A percentile compares a stretch with the other conserved stretches of the same genome.
These are phyloP conservation scores for Ginglymostoma cirratum DNA, from an alignment of 2,113 vertebrate species.

Conservation along the genomic window DNA sequence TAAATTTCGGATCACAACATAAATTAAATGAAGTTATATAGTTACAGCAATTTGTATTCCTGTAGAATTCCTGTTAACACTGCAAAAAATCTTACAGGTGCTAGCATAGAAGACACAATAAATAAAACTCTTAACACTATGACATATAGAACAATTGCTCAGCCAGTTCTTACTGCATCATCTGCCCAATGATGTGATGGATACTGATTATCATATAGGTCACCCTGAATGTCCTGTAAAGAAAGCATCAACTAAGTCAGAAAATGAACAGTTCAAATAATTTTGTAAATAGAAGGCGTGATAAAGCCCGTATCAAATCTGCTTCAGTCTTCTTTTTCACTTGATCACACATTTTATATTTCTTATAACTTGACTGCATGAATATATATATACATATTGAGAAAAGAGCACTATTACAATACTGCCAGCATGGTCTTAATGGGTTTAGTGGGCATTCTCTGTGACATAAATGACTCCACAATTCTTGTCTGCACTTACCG, in stretches of 20 bases:
- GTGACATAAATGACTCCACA: not conserved
- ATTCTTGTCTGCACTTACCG: conserved; percentile 39
- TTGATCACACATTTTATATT: not conserved
- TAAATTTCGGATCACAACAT: not conserved
- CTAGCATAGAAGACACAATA: not conserved
- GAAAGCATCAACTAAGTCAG: conserved; percentile 22
- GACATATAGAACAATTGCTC: not conserved
- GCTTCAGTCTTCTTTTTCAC: not conserved
- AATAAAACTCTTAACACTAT: not conserved
- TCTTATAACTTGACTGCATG: not conserved
- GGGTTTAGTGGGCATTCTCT: not conserved
- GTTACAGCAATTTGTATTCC: not conserved
- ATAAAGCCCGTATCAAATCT: not conserved
- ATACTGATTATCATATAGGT: not conserved
- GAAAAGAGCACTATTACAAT: not conserved
- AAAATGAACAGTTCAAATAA: not conserved
- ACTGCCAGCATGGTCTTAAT: not conserved
- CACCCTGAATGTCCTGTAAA: conserved; percentile 35
- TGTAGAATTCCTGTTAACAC: not conserved
- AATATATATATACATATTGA: not conserved
- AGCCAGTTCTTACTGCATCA: conserved; percentile 15
- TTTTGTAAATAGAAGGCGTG: not conserved
- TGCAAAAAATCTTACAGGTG: not conserved
- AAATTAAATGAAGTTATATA: not conserved
- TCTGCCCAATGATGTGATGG: conserved; percentile 28